Conservation (phyloP, 2,113 vertebrate species). For the Formicarius rufipectus region DNA sequence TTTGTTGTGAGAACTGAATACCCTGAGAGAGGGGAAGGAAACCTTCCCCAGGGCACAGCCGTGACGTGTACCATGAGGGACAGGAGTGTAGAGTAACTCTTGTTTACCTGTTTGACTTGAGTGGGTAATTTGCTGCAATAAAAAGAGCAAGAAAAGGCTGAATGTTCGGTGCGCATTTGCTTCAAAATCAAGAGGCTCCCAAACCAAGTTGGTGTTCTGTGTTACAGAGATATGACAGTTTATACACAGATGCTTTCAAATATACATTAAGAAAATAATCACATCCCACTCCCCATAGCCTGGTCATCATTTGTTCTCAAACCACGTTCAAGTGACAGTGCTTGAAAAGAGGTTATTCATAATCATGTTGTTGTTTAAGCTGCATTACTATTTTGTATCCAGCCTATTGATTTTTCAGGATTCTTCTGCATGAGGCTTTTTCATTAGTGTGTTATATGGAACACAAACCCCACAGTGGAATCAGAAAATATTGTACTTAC, state of each 20-base stretch:
- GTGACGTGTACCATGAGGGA: not conserved
- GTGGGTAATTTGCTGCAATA: not conserved
- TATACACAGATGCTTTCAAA: conserved; percentile 6
- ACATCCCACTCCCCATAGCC: not conserved
- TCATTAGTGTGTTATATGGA: conserved; percentile 4
- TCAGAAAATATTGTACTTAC: conserved; percentile 1
- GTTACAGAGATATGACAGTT: not conserved
- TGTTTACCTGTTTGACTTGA: not conserved
- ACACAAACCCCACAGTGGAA: not conserved
- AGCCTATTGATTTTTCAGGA: conserved; percentile 49
- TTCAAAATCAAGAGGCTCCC: not conserved
- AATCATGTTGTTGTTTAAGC: conserved; percentile 47
- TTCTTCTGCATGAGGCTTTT: conserved; percentile 47
- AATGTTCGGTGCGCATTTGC: not conserved
- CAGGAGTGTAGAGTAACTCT: not conserved
- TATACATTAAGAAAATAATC: not conserved
- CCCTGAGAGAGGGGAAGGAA: conserved; percentile 16
- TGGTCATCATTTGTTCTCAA: conserved; percentile 18
- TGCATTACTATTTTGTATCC: conserved; percentile 5
- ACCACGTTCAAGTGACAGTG: not conserved
- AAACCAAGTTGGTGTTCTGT: not conserved
- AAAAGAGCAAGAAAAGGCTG: not conserved
- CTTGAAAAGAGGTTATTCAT: conserved; percentile 38
- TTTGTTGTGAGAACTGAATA: conserved; percentile 26
- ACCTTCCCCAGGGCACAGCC: not conserved